phyloP scores from a whole-genome alignment of 1,140 invertebrate species.

The Lasioglossum albipes region DNA sequence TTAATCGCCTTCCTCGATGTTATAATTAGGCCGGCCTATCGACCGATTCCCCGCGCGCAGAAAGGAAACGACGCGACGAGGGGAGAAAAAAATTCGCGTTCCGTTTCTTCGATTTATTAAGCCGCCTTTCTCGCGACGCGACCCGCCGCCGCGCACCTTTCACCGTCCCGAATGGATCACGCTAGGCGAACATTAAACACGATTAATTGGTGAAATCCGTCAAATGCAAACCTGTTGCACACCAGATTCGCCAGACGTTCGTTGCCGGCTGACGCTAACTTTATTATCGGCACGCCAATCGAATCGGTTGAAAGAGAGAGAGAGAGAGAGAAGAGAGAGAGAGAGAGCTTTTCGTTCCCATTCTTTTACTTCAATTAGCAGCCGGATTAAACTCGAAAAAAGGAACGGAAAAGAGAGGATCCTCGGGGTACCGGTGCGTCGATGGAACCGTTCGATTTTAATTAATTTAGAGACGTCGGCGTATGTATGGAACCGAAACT shows the following conservation, averaged over 20 bases:
- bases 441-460: too few relatives aligned
- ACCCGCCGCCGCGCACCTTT: neutral
- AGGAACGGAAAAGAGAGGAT: neutral
- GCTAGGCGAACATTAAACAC: conserved; percentile 11
- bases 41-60: neutral
- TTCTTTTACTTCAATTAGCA: too few relatives aligned
- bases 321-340: too few relatives aligned
- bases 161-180: neutral
- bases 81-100: neutral
- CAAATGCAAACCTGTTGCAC: conserved; percentile 28
- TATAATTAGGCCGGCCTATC: conserved; percentile 32
- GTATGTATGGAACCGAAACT: too few relatives aligned
- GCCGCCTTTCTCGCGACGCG: neutral
- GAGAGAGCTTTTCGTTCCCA: neutral
- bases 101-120: neutral
- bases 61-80: neutral
- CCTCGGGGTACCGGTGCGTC: too few relatives aligned
- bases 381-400: neutral
- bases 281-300: neutral
- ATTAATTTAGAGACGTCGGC: too few relatives aligned
- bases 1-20: conserved; percentile 34
- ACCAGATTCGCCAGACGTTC: neutral
- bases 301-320: neutral
- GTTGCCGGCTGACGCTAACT: neutral
- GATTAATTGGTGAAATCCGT: conserved; percentile 28